Evolutionary conservation across 2,888 invertebrate species (phyloP), one percentile per base, ranked within the genome.

Genomic region (Morinoia aosen): DNA sequence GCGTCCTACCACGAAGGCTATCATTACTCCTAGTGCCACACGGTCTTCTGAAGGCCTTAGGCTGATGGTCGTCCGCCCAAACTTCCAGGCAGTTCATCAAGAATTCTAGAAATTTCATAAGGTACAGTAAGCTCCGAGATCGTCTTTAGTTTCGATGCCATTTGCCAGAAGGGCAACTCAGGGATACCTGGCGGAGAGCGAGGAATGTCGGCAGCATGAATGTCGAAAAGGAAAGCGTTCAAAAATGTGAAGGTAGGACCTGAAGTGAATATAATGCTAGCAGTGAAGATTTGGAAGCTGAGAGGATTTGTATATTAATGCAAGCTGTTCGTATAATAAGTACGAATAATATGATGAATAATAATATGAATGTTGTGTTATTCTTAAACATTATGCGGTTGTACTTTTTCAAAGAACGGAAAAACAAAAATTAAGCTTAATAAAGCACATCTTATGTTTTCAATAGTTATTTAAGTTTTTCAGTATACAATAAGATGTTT

Each of bases 51-150:
- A 91, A 56, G 25, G 91, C 91, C 93, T 56, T 33, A 33, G 93
- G 93, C 93, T 33, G 48, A 57, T n/a, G 93, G 57, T 93, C 93
- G 48, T 57, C 57, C 12, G n/a, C n/a, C 56, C 93, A 93, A 93
- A 93, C 57, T 93, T 93, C 57, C n/a, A 33, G 57, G 56, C 93
- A 93, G 93, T 93, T 57, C 93, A 93, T 93, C 93, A 93, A 93
- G 93, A 93, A 93, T 93, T 39, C 93, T 57, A 57, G 93, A 57
- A 93, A 93, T 93, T 93, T 93, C 93, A 93, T 93, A 93, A 93
- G 93, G 93, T 93, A 93, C n/a, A 93, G 48, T 57, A 57, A 57
- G 57, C 93, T 48, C n/a, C 57, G 56, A 57, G 58, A 93, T 93
- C 93, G 56, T 48, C 93, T 93, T 57, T 39, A 93, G 93, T 93